Conservation (phyloP, 2,888 invertebrate species). For the Phymatocera aterrima region DNA sequence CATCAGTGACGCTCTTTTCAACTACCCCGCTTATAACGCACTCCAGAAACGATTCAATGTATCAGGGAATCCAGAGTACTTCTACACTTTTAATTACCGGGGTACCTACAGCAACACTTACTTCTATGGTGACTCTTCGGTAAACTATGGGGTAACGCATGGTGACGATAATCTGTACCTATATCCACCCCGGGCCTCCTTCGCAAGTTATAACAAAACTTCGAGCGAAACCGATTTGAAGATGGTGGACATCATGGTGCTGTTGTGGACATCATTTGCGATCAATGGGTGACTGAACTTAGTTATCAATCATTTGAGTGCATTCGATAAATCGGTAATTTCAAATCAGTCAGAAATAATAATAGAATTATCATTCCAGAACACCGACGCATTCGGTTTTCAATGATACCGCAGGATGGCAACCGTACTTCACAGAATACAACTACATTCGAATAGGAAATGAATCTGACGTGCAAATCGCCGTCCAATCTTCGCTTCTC, state of each 20-base stretch:
- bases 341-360: not conserved
- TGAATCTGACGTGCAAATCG: not conserved
- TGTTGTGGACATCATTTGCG: conserved; percentile 65
- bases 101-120: conserved; percentile 49
- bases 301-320: not conserved
- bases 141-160: conserved; percentile 70
- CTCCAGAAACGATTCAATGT: not conserved
- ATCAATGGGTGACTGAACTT: conserved; percentile 50
- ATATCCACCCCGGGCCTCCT: not conserved
- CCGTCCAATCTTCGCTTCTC: not conserved
- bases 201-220: not conserved
- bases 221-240: conserved; percentile 58
- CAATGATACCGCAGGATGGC: not conserved
- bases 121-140: not conserved
- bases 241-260: conserved; percentile 68
- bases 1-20: not conserved
- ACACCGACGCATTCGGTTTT: not conserved
- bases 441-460: not conserved
- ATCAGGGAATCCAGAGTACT: conserved; percentile 35
- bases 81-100: conserved; percentile 54
- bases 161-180: conserved; percentile 76
- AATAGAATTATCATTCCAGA: not conserved
- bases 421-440: not conserved
- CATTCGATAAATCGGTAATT: too few relatives aligned
- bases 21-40: not conserved